These are phyloP conservation scores for Ceramica pisi DNA, from an alignment of 2,888 invertebrate species.

Conservation along the genomic window DNA sequence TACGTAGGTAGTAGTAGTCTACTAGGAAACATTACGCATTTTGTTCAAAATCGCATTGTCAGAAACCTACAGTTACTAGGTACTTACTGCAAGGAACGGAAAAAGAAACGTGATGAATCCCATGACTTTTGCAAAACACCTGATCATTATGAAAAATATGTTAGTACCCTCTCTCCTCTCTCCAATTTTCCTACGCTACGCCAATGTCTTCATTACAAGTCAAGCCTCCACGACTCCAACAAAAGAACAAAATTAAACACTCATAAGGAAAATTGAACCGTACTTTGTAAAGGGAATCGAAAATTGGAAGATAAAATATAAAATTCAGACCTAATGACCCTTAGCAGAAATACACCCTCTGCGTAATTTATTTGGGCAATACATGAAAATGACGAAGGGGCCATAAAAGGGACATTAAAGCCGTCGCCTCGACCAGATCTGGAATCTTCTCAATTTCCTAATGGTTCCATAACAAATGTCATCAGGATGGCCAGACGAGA, in stretches of 20 bases:
- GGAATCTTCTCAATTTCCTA: constrained; percentile 82
- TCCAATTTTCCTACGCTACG: constrained; percentile 9
- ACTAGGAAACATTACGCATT: not conserved
- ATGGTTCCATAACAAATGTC: constrained; percentile 77
- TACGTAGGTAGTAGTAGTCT: no score
- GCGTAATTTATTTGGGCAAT: constrained; percentile 65
- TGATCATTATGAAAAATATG: constrained; percentile 3
- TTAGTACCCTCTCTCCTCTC: constrained; percentile 3
- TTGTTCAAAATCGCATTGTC: not conserved
- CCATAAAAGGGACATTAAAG: constrained; percentile 77
- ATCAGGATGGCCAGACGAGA: constrained; percentile 56
- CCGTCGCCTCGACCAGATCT: constrained; percentile 64
- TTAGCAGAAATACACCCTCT: constrained; percentile 42
- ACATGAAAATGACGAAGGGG: constrained; percentile 77
- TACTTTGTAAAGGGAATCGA: constrained; percentile 31
- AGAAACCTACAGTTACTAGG: not conserved
- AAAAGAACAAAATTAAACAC: constrained; percentile 49
- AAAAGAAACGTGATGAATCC: not conserved
- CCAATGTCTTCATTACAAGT: constrained; percentile 20
- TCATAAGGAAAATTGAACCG: constrained; percentile 47
- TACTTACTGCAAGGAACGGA: not conserved
- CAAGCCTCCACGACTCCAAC: constrained; percentile 12
- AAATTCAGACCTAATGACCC: constrained; percentile 56
- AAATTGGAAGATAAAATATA: constrained; percentile 43
- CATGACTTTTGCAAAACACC: not conserved